Percentiles rank a stretch among this genome's conserved stretches.
phyloP scores from a whole-genome alignment of 2,113 vertebrate genomes.

The Emydocephalus ijimae region DNA sequence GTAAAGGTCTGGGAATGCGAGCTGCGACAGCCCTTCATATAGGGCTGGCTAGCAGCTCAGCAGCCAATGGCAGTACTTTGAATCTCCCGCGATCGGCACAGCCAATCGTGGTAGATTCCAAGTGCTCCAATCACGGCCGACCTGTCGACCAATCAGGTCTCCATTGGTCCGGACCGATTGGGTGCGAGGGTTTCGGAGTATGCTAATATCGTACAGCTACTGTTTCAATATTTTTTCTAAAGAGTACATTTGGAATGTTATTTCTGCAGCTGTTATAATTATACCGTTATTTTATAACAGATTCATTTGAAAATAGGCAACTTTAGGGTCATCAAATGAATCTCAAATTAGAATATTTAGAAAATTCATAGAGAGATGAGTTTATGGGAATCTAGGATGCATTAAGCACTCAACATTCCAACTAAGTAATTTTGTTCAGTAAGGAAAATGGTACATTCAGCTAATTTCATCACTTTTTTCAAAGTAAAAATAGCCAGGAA shows the following conservation, averaged over 20 bases:
- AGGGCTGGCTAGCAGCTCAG: too few relatives aligned
- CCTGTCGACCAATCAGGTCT: too few relatives aligned
- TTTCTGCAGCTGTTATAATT: background rate
- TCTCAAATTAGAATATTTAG: background rate
- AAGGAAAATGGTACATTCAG: background rate
- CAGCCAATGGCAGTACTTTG: too few relatives aligned
- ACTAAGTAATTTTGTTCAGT: background rate
- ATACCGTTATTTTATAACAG: background rate
- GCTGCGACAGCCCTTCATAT: too few relatives aligned
- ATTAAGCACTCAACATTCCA: slow-evolving; percentile 17
- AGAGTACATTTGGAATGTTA: background rate
- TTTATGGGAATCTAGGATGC: background rate
- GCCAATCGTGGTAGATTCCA: too few relatives aligned
- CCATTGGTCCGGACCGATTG: too few relatives aligned
- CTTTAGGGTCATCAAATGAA: background rate
- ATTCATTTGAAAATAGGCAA: background rate
- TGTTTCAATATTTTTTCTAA: background rate
- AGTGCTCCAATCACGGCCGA: too few relatives aligned
- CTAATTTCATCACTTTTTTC: background rate
- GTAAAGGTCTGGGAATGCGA: too few relatives aligned
- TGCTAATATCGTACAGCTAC: too few relatives aligned
- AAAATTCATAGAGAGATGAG: background rate
- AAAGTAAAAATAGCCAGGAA: background rate
- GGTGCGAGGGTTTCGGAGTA: too few relatives aligned
- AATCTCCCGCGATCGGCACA: too few relatives aligned